phyloP scores from a whole-genome alignment of 2,888 invertebrate genomes.

The Xestia c-nigrum region DNA sequence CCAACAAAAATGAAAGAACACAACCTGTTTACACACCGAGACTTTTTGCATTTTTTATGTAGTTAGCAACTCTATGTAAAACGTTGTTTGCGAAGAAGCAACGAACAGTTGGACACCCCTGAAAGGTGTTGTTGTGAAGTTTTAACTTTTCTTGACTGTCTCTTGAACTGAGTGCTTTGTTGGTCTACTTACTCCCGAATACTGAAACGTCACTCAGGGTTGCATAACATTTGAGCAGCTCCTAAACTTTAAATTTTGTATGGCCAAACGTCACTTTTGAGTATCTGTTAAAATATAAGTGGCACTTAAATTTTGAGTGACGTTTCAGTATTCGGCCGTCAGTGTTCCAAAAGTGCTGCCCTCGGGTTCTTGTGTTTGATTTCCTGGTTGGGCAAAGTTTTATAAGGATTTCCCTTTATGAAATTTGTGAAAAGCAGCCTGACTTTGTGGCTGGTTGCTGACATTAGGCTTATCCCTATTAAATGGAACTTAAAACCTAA shows the following conservation, averaged over 20 bases:
- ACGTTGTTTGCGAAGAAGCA: conserved; percentile 64
- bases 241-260: too few relatives aligned
- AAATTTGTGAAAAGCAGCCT: too few relatives aligned
- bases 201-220: too few relatives aligned
- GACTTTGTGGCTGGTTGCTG: neutral
- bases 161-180: conserved; percentile 12
- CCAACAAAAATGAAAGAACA: conserved; percentile 46
- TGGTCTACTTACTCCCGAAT: neutral
- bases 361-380: neutral
- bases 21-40: conserved; percentile 55
- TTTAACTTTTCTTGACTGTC: conserved; percentile 70
- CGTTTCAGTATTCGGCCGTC: too few relatives aligned
- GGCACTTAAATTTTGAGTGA: too few relatives aligned
- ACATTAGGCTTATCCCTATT: neutral
- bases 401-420: neutral
- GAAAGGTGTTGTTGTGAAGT: conserved; percentile 76
- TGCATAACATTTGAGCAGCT: too few relatives aligned
- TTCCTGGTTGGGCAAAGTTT: neutral
- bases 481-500: neutral
- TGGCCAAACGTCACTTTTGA: too few relatives aligned
- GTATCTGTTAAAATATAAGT: too few relatives aligned
- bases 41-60: conserved; percentile 65
- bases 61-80: conserved; percentile 65
- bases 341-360: neutral
- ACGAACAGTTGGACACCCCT: conserved; percentile 63